phyloP scores from a whole-genome alignment of 64 coral and sea anemone genomes.

The Pocillopora verrucosa region DNA sequence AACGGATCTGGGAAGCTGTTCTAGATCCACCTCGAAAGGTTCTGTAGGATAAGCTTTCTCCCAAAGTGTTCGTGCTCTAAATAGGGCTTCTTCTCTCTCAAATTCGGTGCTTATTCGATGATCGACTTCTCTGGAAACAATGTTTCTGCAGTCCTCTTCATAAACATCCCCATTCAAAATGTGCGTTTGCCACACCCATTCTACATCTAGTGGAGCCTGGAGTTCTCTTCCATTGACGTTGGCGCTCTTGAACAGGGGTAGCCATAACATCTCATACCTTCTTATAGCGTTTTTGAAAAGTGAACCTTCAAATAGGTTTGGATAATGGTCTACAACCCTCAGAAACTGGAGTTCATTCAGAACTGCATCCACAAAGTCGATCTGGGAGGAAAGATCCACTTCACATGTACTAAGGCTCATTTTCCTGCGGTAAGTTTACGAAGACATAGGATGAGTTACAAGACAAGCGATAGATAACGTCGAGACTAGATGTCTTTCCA shows the following conservation, averaged over 20 bases:
- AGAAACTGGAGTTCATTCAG: conserved; percentile 2
- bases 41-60: conserved; percentile 43
- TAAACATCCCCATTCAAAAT: conserved; percentile 44
- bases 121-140: conserved; percentile 31
- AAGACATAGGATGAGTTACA: too few species aligned
- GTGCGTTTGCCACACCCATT: conserved; percentile 77
- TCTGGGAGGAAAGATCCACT: neutral
- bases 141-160: conserved; percentile 42
- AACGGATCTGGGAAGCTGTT: conserved; percentile 5
- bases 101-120: conserved; percentile 28
- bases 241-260: conserved; percentile 36
- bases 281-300: conserved; percentile 21
- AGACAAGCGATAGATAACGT: too few species aligned
- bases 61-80: conserved; percentile 44
- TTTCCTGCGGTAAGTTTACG: neutral
- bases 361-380: neutral
- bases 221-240: conserved; percentile 9
- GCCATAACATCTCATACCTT: conserved; percentile 66
- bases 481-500: too few species aligned
- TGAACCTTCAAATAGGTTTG: conserved; percentile 2
- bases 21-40: conserved; percentile 55
- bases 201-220: conserved; percentile 55
- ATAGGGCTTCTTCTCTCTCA: neutral
- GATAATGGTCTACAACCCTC: neutral
- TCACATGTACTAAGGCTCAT: neutral